Evolutionary conservation across 2,888 invertebrate species (phyloP), one percentile per base, ranked within the genome.

Genomic region (Brachypalpus laphriformis): DNA sequence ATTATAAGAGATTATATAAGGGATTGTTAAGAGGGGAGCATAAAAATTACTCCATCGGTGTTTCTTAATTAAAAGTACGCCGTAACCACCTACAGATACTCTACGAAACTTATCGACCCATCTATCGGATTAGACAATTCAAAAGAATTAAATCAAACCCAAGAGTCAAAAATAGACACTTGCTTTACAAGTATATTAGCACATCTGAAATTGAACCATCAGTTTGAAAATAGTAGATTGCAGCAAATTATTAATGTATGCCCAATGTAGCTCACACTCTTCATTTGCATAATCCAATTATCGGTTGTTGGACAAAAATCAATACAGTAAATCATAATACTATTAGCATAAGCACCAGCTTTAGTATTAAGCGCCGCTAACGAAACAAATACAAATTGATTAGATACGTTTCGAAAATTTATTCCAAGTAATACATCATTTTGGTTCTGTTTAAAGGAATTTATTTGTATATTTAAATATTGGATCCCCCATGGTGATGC

Each of bases 361-460:
- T 22, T 34, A 22, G 18, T n/a, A 20, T 18, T 57, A 49, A 28
- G 47, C 18, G 25, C 25, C 47, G 31, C 47, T 68, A 54, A 25
- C 68, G 51, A 51, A 54, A 0, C 54, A 25, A 54, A 66, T 66
- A 22, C 25, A 66, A 42, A 68, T 68, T 68, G 68, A 68, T 68
- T 68, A 68, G 28, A 42, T 6, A 28, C 54, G 6, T 18, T 28
- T 54, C 16, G 0, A 16, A 54, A 31, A 54, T 28, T 49, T 49
- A 25, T 57, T 34, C 34, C 14, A 14, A 56, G 14, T 7, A 16
- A 34, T 34, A 37, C 22, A 37, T 37, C 57, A 28, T 28, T 51
- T 54, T 16, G 25, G 7, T 8, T 8, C 2, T 8, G 2, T 25
- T 25, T 28, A 31, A 9, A 8, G n/a, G 14, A 8, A 54, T 42